Percentiles rank a stretch among this genome's conserved stretches.
Conservation (phyloP, 2,797 vertebrate genomes). For the Gouania willdenowi region DNA sequence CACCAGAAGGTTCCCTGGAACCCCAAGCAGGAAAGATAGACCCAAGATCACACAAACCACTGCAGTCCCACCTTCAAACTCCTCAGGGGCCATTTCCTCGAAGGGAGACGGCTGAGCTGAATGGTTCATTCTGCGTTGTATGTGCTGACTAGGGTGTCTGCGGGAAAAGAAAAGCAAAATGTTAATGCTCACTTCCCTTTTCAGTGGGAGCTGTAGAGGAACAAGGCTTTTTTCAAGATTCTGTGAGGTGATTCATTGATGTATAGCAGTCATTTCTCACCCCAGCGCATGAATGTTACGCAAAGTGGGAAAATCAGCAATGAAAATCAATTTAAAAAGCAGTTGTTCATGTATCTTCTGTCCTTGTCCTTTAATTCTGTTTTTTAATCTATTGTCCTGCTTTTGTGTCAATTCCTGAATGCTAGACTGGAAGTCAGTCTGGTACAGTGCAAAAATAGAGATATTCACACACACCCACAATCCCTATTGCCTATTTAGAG, state of each 20-base stretch:
- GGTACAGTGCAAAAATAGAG: too few species aligned
- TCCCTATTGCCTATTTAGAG: too few species aligned
- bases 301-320: too few species aligned
- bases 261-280: conserved; percentile 8
- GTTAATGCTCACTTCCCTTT: conserved; percentile 70
- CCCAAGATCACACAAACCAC: conserved; percentile 76
- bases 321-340: too few species aligned
- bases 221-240: conserved; percentile 39
- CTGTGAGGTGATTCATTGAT: conserved; percentile 40
- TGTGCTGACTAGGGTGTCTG: conserved; percentile 56
- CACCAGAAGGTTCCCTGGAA: conserved; percentile 82
- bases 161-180: conserved; percentile 41
- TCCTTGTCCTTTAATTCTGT: too few species aligned
- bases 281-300: too few species aligned
- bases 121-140: conserved; percentile 55
- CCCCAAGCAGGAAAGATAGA: conserved; percentile 78
- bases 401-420: too few species aligned
- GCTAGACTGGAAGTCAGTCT: too few species aligned
- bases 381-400: too few species aligned
- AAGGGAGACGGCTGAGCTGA: conserved; percentile 7
- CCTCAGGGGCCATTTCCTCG: conserved; percentile 46
- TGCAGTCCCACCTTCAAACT: conserved; percentile 42
- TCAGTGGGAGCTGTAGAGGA: conserved; percentile 46
- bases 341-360: too few species aligned
- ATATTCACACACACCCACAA: too few species aligned